Base-by-base conservation (phyloP, 2,113 vertebrate genomes). In the Sapayoa aenigma region DNA sequence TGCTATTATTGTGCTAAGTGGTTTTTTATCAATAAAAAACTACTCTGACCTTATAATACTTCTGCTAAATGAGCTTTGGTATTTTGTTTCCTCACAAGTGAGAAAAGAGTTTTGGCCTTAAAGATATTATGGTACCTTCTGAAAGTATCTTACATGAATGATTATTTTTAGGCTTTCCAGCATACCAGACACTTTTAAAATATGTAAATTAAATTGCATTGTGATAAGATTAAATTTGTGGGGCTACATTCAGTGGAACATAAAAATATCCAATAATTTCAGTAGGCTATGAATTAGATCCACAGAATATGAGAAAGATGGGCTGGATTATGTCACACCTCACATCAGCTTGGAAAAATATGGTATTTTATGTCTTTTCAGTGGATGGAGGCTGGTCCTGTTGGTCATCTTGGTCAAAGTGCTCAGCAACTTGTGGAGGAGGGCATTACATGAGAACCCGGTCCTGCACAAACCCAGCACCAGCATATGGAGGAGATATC, bases 301-400 rank as follows among this genome's bases (percentile, higher is more conserved):
- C 42, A 55, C 16, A 52, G 55, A 77, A 39, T 46, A 23, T 46
- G 52, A 47, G 39, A 68, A 82, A 9, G 10, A 63, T 35, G 35
- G 21, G 18, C 52, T 56, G 41, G 9, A 52, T 85, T 60, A 22
- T 65, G 17, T 59, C 17, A 12, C 6, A 13, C 77, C 31, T 22
- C 11, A 3, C 14, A 41, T 59, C 46, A 80, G 23, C 39, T 17
- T 77, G 30, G 21, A 75, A 67, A 21, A 68, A 65, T 23, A 17
- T 10, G 12, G 3, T 31, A 37, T 58, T 95, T 67, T 95, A 19
- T 90, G 42, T 63, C 62, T 96, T 93, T 96, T 68, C 93, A 99
- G 99, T 99, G 98, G 99, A 99, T 22, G 99, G 99, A 49, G 95
- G 98, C 80, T 99, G 99, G 99, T 99, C 99, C 2, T 99, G 99